Evolutionary conservation across 2,888 invertebrate genomes (phyloP), one percentile per base, ranked within the genome.

Genomic region (Sarcophaga subvicina): DNA sequence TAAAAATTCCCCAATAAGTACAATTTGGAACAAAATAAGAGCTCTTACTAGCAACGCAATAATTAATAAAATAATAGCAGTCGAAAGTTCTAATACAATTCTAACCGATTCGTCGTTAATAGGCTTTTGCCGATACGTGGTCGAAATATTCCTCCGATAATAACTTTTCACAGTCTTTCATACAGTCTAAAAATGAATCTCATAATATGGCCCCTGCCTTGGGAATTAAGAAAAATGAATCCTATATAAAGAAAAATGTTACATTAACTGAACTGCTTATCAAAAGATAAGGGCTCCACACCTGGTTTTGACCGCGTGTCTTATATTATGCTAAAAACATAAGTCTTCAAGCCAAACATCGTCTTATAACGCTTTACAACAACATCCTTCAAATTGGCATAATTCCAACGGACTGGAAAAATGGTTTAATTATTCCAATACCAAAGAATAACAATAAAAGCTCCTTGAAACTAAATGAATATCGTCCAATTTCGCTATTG

Each of bases 231-330:
- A 27, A 14, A 59, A 73, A 22, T 22, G 22, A 22, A 22, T 22
- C 22, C 22, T 22, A 22, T 22, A 22, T 22, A 14, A 63, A 75
- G n/a, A 62, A 37, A 22, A 45, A 64, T 8, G 49, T 79, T 10
- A 59, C 47, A 5, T 20, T 70, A 6, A 14, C 11, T 0, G 63
- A 69, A 45, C 6, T 70, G 75, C 14, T 14, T 80, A 0, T 64
- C 59, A 2, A 54, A 27, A 17, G 54, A 59, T 3, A 85, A 72
- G 22, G 75, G 85, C 0, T 73, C 11, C 11, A 79, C 78, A 3
- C 82, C 70, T 17, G 82, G 80, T 20, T 45, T 27, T 11, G 85
- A 79, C 27, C 49, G 62, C 2, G 66, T 82, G 14, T 47, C 81
- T 4, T 85, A 86, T 37, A 2, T 37, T 49, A 80, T 83, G 67